Base-by-base conservation (phyloP, 2,797 vertebrate species). In the Danio albolineatus region DNA sequence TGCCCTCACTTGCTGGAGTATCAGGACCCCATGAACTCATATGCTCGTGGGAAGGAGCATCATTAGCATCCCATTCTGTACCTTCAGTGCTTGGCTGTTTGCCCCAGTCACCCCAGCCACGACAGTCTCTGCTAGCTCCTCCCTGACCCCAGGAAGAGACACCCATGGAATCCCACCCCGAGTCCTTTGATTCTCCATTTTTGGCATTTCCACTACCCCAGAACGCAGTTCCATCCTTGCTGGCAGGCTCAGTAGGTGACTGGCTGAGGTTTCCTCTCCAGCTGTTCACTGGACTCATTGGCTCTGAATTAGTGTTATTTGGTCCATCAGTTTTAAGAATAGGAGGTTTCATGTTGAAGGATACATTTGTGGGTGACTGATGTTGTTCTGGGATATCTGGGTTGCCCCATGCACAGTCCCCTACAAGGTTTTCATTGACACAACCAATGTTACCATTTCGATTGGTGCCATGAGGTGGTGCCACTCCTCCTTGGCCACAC, bases 241-340 rank as follows among this genome's bases (percentile, higher is more conserved):
- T 87, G 86, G 91, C 90, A 92, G 93, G 93, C 89, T 94, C 95
- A 92, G 94, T 93, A 91, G 95, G 94, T 90, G 94, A 94, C 49
- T 94, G 94, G 90, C 95, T 90, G 90, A 95, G 91, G 90, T 93
- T 91, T 87, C 73, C 88, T 10, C 95, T 94, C 95, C 95, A 96
- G 90, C 94, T 94, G 89, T 92, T 93, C 89, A 92, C 87, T 91
- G 94, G 93, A 92, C 86, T 89, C 72, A 86, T 84, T 39, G 88
- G 80, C 82, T 89, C 86, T 16, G 62, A 41, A 79, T 95, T 95
- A 94, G 94, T 94, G 94, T 95, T 94, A 93, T 93, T 95, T 94
- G 95, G 93, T 94, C 94, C 95, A 89, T 96, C 95, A 92, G 93
- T 94, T 95, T 94, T 95, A 95, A 95, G 94, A 93, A 95, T 96